Evolutionary conservation across 1,140 invertebrate genomes (phyloP).

Genomic region (Ceratosolen solmsi): DNA sequence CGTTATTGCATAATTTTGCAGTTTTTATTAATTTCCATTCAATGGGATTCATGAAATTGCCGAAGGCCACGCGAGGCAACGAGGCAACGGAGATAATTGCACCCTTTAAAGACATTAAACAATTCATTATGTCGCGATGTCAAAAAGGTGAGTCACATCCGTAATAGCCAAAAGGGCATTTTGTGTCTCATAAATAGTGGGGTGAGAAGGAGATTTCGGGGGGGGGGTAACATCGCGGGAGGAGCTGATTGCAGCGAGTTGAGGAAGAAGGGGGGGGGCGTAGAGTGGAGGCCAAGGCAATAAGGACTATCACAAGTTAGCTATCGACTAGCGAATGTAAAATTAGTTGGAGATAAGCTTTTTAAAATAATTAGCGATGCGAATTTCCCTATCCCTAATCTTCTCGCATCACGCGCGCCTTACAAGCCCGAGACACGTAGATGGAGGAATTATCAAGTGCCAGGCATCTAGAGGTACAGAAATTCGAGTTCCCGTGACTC

Average conservation of each 20-base stretch:
- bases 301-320: conserved; percentile 17
- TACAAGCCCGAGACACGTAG: conserved; percentile 33
- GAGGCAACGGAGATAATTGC: conserved; percentile 42
- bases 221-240: too few relatives aligned
- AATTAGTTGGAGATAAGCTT: conserved; percentile 47
- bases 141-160: background rate
- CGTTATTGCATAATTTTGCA: too few relatives aligned
- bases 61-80: too few relatives aligned
- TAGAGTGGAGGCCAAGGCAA: background rate
- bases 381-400: conserved; percentile 47
- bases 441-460: conserved; percentile 38
- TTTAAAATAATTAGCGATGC: conserved; percentile 48
- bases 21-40: too few relatives aligned
- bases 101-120: conserved; percentile 21
- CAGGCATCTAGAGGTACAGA: conserved; percentile 37
- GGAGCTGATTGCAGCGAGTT: background rate
- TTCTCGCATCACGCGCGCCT: conserved; percentile 29
- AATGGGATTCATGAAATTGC: too few relatives aligned
- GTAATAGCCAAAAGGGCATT: conserved; percentile 35
- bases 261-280: too few relatives aligned
- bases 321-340: conserved; percentile 40
- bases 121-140: conserved; percentile 33
- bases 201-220: too few relatives aligned
- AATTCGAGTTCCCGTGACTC: conserved; percentile 42
- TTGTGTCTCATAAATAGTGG: too few relatives aligned